Evolutionary conservation across 2,888 invertebrate species (phyloP).

Genomic region (Chromoteleia sp.): DNA sequence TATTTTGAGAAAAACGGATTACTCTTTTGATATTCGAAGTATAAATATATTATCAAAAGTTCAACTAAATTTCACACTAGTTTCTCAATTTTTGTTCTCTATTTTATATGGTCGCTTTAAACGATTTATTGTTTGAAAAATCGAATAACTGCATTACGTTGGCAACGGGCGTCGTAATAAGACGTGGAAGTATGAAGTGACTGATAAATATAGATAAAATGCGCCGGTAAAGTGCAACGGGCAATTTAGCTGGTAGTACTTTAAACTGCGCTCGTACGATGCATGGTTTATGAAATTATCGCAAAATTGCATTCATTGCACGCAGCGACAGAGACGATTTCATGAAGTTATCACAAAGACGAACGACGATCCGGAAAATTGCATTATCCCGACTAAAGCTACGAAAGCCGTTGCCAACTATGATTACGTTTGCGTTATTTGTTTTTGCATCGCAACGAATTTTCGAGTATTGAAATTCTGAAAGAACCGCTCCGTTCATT

Average conservation of each 20-base stretch:
- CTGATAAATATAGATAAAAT: conserved; percentile 24
- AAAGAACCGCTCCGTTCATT: neutral
- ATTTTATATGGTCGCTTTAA: conserved; percentile 39
- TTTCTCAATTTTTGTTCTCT: no score
- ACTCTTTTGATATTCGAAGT: no score
- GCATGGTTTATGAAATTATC: conserved; percentile 25
- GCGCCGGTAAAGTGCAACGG: conserved; percentile 9
- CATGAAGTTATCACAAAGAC: conserved; percentile 30
- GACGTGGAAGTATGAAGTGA: conserved; percentile 5
- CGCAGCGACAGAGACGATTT: conserved; percentile 33
- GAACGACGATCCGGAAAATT: conserved; percentile 26
- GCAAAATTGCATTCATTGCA: conserved; percentile 24
- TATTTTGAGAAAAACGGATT: no score
- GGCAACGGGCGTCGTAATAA: conserved; percentile 37
- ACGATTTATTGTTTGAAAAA: conserved; percentile 2
- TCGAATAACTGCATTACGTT: conserved; percentile 41
- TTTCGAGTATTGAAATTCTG: neutral
- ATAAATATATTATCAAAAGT: no score
- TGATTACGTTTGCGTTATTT: conserved; percentile 19
- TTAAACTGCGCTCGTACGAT: conserved; percentile 14
- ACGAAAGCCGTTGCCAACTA: conserved; percentile 14
- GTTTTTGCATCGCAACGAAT: conserved; percentile 2
- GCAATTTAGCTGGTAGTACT: conserved; percentile 5
- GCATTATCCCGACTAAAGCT: conserved; percentile 18
- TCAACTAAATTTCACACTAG: no score